A percentile compares a stretch with the other conserved stretches of the same genome.
Conservation (phyloP, 2,888 invertebrate species). For the Tolmerus cingulatus region DNA sequence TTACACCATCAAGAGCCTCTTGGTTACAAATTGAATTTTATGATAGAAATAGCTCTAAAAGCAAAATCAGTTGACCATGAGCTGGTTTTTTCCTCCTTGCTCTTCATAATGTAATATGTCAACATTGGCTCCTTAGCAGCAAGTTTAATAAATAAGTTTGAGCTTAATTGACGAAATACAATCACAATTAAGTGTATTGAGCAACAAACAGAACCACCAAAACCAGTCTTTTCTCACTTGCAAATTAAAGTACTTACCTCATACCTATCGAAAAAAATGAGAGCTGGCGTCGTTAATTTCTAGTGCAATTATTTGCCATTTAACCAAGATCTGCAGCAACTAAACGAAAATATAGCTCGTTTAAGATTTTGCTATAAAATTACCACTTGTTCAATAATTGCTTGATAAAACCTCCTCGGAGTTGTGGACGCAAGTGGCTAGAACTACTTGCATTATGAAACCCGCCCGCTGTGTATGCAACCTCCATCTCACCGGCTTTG, state of each 20-base stretch:
- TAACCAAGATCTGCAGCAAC: background rate
- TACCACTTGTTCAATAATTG: background rate
- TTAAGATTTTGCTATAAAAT: conserved; percentile 1
- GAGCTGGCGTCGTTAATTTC: background rate
- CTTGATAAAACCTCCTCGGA: background rate
- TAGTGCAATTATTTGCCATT: conserved; percentile 7
- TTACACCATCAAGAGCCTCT: background rate
- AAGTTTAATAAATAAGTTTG: background rate
- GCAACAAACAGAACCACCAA: background rate
- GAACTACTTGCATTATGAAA: background rate
- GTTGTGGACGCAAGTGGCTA: background rate
- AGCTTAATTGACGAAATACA: background rate
- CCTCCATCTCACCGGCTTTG: background rate
- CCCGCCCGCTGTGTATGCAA: background rate
- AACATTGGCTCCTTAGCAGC: background rate
- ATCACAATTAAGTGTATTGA: background rate
- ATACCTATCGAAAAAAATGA: background rate
- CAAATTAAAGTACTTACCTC: background rate
- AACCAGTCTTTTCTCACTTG: background rate
- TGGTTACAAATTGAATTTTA: background rate
- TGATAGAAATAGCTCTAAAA: background rate
- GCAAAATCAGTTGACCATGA: background rate
- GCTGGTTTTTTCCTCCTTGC: background rate
- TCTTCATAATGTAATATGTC: background rate
- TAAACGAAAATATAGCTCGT: background rate